Base-by-base conservation (phyloP, 2,888 invertebrate species). In the Falcaria lacertinaria region DNA sequence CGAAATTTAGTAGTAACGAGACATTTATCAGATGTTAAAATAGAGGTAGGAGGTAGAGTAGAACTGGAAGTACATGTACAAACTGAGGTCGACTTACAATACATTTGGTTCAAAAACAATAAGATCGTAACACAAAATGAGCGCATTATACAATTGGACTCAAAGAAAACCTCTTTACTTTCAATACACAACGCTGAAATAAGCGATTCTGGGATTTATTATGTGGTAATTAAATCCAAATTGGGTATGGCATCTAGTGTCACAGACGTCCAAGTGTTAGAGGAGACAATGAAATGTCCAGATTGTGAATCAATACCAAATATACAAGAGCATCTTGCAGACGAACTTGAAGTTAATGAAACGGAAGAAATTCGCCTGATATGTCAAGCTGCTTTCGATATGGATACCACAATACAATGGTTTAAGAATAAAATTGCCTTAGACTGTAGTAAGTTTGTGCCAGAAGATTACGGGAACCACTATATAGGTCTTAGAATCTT, bases 131-230 rank as follows among this genome's bases (percentile, higher is more conserved):
- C 33, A 15, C 36, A 40, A 42, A 47, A 62, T 33, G 41, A 44
- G 11, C 54, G 60, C 39, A 59, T 34, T 1, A 54, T 53, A 17
- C 44, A 60, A 1, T 15, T 48, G 4, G 51, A 45, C 11, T 50
- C 45, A 14, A 43, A 39, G 8, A 45, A 25, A n/a, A 44, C 32
- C 2, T 45, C 56, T 8, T 43, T 56, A 7, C 50, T 64, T 4
- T 42, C 50, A 2, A 56, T 69, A 42, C 17, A 44, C 5, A 25
- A 47, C 15, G 57, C 64, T 15, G 45, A 47, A 45, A 33, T 48
- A n/a, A 50, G 43, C 2, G 71, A 71, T 43, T 38, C 60, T n/a
- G 70, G 66, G 6, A 47, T 64, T 14, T 71, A 69, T 44, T 56
- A 46, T n/a, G 52, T 64, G 3, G 50, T 69, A 7, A 47, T 48